These are phyloP conservation scores for Chrysomallon squamiferum DNA, from an alignment of 1,140 invertebrate genomes.

Conservation along the genomic window DNA sequence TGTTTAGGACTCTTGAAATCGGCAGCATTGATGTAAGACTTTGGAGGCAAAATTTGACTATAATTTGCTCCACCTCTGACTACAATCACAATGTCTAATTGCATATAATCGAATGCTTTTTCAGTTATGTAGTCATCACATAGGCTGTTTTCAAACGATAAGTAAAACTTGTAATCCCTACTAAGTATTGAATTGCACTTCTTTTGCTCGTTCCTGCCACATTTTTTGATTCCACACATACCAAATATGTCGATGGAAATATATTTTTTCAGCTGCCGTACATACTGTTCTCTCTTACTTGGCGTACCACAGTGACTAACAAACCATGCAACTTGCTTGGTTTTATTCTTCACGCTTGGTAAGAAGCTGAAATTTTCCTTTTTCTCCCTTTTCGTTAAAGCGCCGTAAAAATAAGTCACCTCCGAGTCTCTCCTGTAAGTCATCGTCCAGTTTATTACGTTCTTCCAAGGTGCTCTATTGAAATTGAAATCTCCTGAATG, in stretches of 20 bases:
- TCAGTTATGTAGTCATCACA: slow-evolving; percentile 96
- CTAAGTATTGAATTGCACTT: slow-evolving; percentile 10
- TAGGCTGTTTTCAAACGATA: slow-evolving; percentile 80
- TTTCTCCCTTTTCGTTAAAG: neutral
- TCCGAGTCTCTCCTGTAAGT: neutral
- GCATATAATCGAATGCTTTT: slow-evolving; percentile 78
- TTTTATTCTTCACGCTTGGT: slow-evolving; percentile 26
- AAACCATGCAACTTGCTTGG: slow-evolving; percentile 68
- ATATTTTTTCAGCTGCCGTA: slow-evolving; percentile 65
- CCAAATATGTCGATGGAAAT: slow-evolving; percentile 73
- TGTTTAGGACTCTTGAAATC: slow-evolving; percentile 65
- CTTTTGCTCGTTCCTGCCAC: slow-evolving; percentile 10
- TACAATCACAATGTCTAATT: slow-evolving; percentile 72
- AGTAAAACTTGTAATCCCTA: slow-evolving; percentile 49
- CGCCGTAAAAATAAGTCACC: neutral
- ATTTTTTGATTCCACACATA: slow-evolving; percentile 61
- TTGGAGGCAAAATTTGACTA: slow-evolving; percentile 68
- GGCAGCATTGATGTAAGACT: slow-evolving; percentile 72
- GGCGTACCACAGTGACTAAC: slow-evolving; percentile 69
- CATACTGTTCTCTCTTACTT: slow-evolving; percentile 67
- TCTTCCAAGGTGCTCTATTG: neutral
- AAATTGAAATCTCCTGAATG: too few relatives aligned
- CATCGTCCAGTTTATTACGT: slow-evolving; percentile 17
- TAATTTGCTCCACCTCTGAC: slow-evolving; percentile 72
- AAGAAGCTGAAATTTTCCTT: neutral